Percentiles rank a stretch among this genome's conserved stretches.
phyloP scores from a whole-genome alignment of 1,140 invertebrate genomes.

The Drosophila bocki region DNA sequence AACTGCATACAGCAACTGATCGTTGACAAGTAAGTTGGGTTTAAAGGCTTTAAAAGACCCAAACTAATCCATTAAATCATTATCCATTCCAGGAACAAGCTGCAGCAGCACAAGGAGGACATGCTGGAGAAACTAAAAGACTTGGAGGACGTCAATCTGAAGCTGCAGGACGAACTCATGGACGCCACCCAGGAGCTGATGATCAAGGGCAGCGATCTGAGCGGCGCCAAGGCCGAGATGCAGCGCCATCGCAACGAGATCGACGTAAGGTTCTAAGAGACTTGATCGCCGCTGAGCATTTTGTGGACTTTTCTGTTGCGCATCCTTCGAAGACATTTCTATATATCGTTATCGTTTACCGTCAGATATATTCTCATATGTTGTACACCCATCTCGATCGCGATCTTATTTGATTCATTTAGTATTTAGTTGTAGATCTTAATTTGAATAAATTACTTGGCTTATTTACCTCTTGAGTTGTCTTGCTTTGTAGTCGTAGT shows the following conservation, averaged over 20 bases:
- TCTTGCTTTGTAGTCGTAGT: conserved; percentile 12
- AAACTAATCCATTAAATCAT: not conserved
- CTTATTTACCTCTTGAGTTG: conserved; percentile 47
- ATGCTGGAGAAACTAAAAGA: conserved; percentile 86
- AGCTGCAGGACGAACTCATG: conserved; percentile 86
- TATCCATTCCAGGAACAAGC: conserved; percentile 68
- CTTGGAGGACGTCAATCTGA: conserved; percentile 86
- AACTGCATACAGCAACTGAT: conserved; percentile 88
- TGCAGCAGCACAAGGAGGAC: conserved; percentile 84
- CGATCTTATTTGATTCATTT: conserved; percentile 57
- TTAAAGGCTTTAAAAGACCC: not conserved
- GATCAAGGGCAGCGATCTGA: conserved; percentile 86
- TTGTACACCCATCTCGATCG: conserved; percentile 52
- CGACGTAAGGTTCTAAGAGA: conserved; percentile 85
- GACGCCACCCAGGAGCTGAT: conserved; percentile 86
- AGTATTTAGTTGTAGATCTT: conserved; percentile 46
- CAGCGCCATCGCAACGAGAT: conserved; percentile 86
- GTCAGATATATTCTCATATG: conserved; percentile 68
- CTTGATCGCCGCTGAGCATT: conserved; percentile 27
- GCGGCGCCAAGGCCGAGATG: conserved; percentile 86
- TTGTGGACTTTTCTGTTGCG: conserved; percentile 54
- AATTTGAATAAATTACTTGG: conserved; percentile 55
- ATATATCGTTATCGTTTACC: conserved; percentile 68
- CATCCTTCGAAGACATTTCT: conserved; percentile 80
- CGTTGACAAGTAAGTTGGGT: conserved; percentile 80